Base-by-base conservation (phyloP, 2,113 vertebrate genomes). In the Tauraco erythrolophus region DNA sequence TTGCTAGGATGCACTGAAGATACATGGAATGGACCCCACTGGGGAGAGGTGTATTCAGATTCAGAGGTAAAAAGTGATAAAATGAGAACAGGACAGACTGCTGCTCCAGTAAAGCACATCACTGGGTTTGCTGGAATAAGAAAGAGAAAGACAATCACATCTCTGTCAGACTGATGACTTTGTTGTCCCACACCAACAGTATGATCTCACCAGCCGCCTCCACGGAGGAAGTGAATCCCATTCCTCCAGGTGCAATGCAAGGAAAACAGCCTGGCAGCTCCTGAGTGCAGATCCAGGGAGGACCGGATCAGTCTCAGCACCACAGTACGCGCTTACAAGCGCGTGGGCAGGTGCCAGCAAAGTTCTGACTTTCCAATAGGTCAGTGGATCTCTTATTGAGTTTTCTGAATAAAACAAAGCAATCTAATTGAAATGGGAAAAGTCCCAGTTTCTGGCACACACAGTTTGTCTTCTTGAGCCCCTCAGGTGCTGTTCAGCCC, bases 331-430 rank as follows among this genome's bases (percentile, higher is more conserved):
- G 7, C 37, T 28, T 7, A 33, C 5, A 22, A 9, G n/a, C 22
- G 35, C 30, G 15, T 0, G 2, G 35, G 30, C 33, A 39, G 28
- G 21, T 33, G 53, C 25, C 64, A 65, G 1, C 0, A 0, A 21
- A 45, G 15, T 8, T 46, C 64, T 84, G 48, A 11, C 19, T 6
- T 76, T 27, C 14, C 35, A 13, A 2, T 0, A 9, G 31, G 4
- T 9, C 39, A 41, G 41, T 1, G 33, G 17, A 33, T 16, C 30
- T 61, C 19, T 60, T 9, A 41, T 3, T 35, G 19, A 11, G 2
- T 3, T 65, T 12, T 27, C 25, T 19, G 64, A 17, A 46, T 6
- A 28, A 78, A 56, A 70, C 0, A 2, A 30, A 78, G 30, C 27
- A n/a, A 74, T 13, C 9, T 24, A 7, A 50, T 31, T 2, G 30